These are phyloP conservation scores for Pelecanus crispus DNA, from an alignment of 2,113 vertebrate species.

Conservation along the genomic window DNA sequence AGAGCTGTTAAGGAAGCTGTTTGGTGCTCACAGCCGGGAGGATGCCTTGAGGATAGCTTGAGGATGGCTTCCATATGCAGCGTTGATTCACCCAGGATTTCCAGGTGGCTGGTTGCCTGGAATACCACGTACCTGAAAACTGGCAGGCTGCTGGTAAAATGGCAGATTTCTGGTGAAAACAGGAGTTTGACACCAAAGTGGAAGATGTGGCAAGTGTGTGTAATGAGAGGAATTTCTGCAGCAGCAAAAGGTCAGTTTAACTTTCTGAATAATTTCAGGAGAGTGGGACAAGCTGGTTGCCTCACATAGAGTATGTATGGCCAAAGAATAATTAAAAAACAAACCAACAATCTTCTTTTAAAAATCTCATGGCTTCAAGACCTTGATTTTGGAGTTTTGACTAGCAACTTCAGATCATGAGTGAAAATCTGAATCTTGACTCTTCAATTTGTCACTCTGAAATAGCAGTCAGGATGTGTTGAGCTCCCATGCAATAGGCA, in stretches of 20 bases:
- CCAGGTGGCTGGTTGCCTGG: not conserved
- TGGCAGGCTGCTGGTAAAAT: not conserved
- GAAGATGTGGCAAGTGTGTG: not conserved
- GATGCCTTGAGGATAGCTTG: not conserved
- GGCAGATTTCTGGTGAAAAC: not conserved
- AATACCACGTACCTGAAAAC: not conserved
- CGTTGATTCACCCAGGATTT: not conserved
- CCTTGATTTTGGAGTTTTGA: not conserved
- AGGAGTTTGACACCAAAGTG: not conserved
- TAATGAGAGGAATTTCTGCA: not conserved
- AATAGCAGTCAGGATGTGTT: not conserved
- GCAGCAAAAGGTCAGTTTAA: not conserved
- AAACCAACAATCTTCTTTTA: not conserved
- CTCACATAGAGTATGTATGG: not conserved
- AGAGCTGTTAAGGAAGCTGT: not conserved
- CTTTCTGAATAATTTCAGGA: not conserved
- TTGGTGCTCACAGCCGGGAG: not conserved
- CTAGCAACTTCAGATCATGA: not conserved
- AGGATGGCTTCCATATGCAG: not conserved
- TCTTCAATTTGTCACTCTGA: not conserved
- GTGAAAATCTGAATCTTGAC: not conserved
- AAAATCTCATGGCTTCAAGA: not conserved
- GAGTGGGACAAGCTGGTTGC: not conserved
- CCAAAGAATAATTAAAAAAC: not conserved
- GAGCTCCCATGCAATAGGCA: not conserved